These are phyloP conservation scores for Dastarcus helophoroides DNA, from an alignment of 2,888 invertebrate species.

Conservation along the genomic window DNA sequence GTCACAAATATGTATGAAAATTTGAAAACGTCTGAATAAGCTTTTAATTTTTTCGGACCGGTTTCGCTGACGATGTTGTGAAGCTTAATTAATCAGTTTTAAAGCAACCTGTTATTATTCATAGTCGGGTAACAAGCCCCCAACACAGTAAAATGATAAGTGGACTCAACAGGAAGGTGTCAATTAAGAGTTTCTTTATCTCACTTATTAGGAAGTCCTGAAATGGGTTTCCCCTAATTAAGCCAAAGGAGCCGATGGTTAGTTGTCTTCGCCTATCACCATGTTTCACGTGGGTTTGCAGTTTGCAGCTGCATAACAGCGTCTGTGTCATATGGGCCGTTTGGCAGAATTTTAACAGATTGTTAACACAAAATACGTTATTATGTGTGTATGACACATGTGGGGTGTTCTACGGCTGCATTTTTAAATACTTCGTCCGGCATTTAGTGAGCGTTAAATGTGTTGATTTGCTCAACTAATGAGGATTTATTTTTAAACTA, in stretches of 20 bases:
- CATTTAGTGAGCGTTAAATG: constrained; percentile 10
- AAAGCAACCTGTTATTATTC: too few relatives aligned
- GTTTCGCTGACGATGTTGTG: too few relatives aligned
- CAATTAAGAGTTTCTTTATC: constrained; percentile 30
- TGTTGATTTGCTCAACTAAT: constrained; percentile 2
- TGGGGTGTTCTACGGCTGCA: constrained; percentile 16
- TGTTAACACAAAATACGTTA: constrained; percentile 29
- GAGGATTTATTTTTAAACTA: too few relatives aligned
- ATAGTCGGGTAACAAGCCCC: too few relatives aligned
- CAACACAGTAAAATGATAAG: too few relatives aligned
- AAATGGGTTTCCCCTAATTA: constrained; percentile 18
- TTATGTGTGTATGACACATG: constrained; percentile 24
- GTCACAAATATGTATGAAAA: too few relatives aligned
- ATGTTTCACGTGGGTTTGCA: constrained; percentile 8
- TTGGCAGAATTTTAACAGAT: constrained; percentile 30
- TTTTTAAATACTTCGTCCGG: constrained; percentile 13
- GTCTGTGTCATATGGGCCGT: constrained; percentile 27
- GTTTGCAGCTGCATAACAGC: constrained; percentile 24
- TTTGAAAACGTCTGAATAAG: too few relatives aligned
- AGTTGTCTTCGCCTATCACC: neutral
- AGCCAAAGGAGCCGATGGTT: too few relatives aligned
- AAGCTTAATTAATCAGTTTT: too few relatives aligned
- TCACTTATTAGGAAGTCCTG: constrained; percentile 23
- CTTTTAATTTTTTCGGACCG: too few relatives aligned
- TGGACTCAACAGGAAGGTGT: constrained; percentile 29